phyloP scores from a whole-genome alignment of 92 coral and sea anemone species.

The Phenganax marumi region DNA sequence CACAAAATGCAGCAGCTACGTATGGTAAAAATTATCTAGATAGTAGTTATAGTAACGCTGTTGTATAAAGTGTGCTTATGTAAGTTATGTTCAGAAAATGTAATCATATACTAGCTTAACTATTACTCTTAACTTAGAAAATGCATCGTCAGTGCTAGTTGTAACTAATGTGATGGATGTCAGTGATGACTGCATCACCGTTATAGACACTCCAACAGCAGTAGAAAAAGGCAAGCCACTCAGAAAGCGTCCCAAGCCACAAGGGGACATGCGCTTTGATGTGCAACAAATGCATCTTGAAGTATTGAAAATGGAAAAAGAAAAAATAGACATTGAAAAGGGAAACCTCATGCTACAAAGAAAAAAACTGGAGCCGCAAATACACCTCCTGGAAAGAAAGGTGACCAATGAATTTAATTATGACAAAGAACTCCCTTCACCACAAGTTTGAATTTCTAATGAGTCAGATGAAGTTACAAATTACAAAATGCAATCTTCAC shows the following conservation, averaged over 20 bases:
- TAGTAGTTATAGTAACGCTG: too few species aligned
- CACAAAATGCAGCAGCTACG: too few species aligned
- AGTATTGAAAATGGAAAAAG: not conserved
- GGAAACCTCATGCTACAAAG: not conserved
- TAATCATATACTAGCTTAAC: too few species aligned
- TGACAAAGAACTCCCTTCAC: not conserved
- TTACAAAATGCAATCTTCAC: too few species aligned
- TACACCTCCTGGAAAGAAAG: not conserved
- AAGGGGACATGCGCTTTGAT: constrained; percentile 1
- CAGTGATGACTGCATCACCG: not conserved
- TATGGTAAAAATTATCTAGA: too few species aligned
- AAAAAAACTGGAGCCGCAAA: not conserved
- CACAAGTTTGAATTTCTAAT: not conserved
- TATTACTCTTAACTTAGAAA: too few species aligned
- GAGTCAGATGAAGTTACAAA: not conserved
- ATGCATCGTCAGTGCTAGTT: too few species aligned
- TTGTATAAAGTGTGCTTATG: too few species aligned
- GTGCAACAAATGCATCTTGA: not conserved
- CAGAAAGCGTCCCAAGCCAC: not conserved
- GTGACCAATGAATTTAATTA: not conserved
- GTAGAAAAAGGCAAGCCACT: too few species aligned
- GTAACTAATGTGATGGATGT: not conserved
- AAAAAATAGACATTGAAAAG: not conserved
- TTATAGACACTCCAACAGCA: not conserved
- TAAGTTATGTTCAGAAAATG: too few species aligned